Evolutionary conservation across 2,888 invertebrate genomes (phyloP), one percentile per base, ranked within the genome.

Genomic region (Digitonthophagus gazella): DNA sequence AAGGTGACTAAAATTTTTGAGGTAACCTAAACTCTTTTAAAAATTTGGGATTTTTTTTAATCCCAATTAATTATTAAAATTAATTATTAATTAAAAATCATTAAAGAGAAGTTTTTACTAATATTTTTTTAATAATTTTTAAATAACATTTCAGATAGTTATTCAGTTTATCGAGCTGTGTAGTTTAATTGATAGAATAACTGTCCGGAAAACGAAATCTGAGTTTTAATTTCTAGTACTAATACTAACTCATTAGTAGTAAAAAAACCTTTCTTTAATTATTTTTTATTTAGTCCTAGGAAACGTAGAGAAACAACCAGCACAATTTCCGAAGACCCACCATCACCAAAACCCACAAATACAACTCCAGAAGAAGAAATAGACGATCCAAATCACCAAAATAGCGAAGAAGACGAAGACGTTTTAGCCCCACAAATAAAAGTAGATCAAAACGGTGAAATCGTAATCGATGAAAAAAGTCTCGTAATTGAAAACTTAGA

Each of bases 401-500:
- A 44, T 8, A 74, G 70, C 61, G 76, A 80, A 16, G 81, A 81
- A 64, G 81, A 83, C 67, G 81, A 82, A 65, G 77, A 81, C 56
- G 28, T 89, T 77, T 91, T 91, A 3, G 93, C 91, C 0, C 95
- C 95, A 0, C 92, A 93, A 82, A 89, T 96, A 57, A 95, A 93
- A 84, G 87, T 96, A 0, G 94, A 93, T 0, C 91, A 93, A 0
- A 90, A 95, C 75, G 96, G 95, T 0, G 90, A 93, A 81, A 89
- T 96, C 67, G 88, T 95, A 68, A 83, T 96, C 0, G 96, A 96
- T 77, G 93, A 95, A 78, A 88, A 92, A 78, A 95, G 94, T 78
- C 85, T 95, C 79, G 91, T 92, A 0, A 89, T 93, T 73, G 93
- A 94, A 79, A 91, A 90, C 69, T 91, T 91, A 0, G 83, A 86